Percentiles rank a stretch among this genome's conserved stretches.
Evolutionary conservation across 2,113 vertebrate genomes (phyloP).

Genomic region (Zingel zingel): DNA sequence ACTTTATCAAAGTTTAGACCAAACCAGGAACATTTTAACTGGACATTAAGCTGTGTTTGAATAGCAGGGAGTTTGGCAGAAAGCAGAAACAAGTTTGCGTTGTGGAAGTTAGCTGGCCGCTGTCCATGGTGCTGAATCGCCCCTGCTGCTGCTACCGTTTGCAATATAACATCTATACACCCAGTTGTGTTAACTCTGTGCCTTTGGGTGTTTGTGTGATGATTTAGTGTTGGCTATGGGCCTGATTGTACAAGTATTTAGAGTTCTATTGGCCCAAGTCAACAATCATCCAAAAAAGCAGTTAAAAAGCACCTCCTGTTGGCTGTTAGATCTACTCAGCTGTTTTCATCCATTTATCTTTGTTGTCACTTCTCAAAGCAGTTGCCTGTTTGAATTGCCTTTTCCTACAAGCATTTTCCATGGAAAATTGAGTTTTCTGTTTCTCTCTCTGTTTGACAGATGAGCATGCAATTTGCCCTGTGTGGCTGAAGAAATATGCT

Average conservation of each 20-base stretch:
- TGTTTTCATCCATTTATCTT: neutral
- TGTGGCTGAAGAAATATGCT: neutral
- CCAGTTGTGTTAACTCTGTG: neutral
- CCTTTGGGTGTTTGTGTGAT: neutral
- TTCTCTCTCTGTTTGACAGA: neutral
- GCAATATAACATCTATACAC: neutral
- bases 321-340: neutral
- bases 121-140: conserved; percentile 82
- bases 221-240: conserved; percentile 2
- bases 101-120: conserved; percentile 38
- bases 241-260: neutral
- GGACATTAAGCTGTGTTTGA: rapidly evolving
- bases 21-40: rapidly evolving
- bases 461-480: neutral
- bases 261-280: neutral
- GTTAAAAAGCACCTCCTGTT: neutral
- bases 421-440: neutral
- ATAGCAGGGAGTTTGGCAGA: neutral
- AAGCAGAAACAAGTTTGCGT: conserved; percentile 5
- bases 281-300: neutral
- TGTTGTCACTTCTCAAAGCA: neutral
- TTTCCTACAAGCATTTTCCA: neutral
- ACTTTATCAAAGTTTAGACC: rapidly evolving
- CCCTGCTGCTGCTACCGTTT: neutral
- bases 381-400: neutral